Evolutionary conservation across 2,113 vertebrate species (phyloP).

Genomic region (Tupaia tana): DNA sequence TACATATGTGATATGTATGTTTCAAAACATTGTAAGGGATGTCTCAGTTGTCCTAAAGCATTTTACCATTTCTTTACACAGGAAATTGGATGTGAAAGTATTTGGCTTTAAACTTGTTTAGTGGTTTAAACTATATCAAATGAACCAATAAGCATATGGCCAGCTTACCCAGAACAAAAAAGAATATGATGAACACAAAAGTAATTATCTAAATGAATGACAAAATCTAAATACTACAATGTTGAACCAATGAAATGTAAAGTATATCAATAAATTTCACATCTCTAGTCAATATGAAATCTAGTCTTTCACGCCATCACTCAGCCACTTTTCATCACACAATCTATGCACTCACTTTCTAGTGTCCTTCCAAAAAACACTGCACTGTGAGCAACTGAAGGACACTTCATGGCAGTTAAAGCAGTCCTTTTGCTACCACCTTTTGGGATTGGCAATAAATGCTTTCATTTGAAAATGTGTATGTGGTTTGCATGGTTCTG

Average conservation of each 20-base stretch:
- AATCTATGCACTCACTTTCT: not conserved
- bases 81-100: not conserved
- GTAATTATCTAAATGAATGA: not conserved
- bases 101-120: conserved; percentile 4
- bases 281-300: not conserved
- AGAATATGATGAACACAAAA: not conserved
- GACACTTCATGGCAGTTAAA: not conserved
- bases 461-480: not conserved
- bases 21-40: conserved; percentile 20
- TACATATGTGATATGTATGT: not conserved
- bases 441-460: not conserved
- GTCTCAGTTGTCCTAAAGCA: not conserved
- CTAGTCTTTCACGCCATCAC: not conserved
- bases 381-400: not conserved
- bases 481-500: not conserved
- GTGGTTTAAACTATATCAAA: conserved; percentile 17
- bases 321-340: not conserved
- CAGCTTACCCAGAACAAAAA: not conserved
- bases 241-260: not conserved
- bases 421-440: not conserved
- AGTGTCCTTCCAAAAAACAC: not conserved
- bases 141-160: not conserved
- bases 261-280: not conserved
- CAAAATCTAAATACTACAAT: not conserved
- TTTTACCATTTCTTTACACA: not conserved